These are phyloP conservation scores for Aix galericulata DNA, from an alignment of 2,113 vertebrate genomes.

Conservation along the genomic window DNA sequence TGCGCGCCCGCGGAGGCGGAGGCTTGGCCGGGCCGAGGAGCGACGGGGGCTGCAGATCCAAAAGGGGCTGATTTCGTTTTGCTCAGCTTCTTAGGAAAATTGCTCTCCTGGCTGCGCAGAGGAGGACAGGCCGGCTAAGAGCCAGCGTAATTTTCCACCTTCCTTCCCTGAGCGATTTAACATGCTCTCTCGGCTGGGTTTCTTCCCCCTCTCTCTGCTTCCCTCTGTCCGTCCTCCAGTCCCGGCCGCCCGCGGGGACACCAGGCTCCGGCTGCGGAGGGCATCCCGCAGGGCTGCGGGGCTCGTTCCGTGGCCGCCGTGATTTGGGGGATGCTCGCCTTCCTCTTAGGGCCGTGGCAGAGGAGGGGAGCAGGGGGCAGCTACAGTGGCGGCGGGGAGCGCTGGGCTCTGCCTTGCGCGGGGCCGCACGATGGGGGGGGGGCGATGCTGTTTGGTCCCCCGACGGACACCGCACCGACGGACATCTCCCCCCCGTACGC, in stretches of 20 bases:
- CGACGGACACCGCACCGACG: neutral
- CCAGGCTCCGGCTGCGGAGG: neutral
- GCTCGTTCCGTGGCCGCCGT: neutral
- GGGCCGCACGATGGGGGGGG: neutral
- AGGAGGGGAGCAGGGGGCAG: too few species aligned
- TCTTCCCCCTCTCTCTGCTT: neutral
- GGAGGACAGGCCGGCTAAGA: constrained; percentile 19
- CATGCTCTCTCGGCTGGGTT: neutral
- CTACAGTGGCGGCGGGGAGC: fast-evolving
- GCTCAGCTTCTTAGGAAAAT: constrained; percentile 37
- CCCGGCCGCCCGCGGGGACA: neutral
- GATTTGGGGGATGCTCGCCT: neutral
- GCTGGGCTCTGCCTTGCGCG: neutral
- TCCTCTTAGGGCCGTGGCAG: neutral
- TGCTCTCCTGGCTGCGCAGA: constrained; percentile 10
- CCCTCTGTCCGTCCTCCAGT: neutral
- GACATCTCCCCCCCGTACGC: neutral
- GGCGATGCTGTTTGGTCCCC: neutral
- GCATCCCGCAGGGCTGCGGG: neutral
- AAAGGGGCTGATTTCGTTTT: constrained; percentile 39
- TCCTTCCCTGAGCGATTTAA: constrained; percentile 59
- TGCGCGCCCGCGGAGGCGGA: neutral
- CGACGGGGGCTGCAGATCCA: neutral
- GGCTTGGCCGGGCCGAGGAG: neutral
- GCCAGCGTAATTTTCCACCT: constrained; percentile 60